Conservation (phyloP, 2,797 vertebrate genomes). For the Molossus alvarezi region DNA sequence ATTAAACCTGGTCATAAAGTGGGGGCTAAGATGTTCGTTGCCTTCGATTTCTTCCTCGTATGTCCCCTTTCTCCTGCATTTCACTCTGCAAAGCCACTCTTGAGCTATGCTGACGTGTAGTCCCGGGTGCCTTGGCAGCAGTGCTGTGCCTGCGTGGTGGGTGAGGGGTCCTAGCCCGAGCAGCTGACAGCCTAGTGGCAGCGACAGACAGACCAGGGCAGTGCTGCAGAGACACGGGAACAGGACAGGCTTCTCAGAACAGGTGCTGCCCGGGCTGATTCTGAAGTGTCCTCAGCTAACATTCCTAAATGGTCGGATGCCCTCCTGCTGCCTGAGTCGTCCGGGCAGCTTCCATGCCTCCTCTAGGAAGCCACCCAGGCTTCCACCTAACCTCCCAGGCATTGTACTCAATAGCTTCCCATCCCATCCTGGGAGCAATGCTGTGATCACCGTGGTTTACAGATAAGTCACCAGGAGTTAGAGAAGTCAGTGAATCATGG, state of each 20-base stretch:
- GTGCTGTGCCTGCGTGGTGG: background rate
- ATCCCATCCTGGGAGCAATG: background rate
- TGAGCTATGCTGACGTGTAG: background rate
- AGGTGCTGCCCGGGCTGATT: background rate
- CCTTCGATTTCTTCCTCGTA: conserved; percentile 1
- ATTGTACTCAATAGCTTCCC: background rate
- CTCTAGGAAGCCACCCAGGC: background rate
- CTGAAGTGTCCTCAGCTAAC: background rate
- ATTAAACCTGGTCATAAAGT: background rate
- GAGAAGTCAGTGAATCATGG: background rate
- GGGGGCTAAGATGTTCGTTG: background rate
- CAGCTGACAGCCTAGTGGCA: background rate
- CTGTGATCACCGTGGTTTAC: background rate
- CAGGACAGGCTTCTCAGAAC: background rate
- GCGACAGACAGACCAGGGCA: no score
- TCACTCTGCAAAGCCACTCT: background rate
- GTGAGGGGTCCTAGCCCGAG: background rate
- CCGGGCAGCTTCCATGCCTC: background rate
- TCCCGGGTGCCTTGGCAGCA: fast-evolving
- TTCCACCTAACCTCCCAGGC: fast-evolving
- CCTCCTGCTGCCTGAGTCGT: background rate
- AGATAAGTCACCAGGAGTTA: background rate
- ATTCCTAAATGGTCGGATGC: background rate
- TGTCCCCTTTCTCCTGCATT: background rate
- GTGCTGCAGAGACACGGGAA: no score